Conservation (phyloP, 2,113 vertebrate genomes). For the Columba janthina region DNA sequence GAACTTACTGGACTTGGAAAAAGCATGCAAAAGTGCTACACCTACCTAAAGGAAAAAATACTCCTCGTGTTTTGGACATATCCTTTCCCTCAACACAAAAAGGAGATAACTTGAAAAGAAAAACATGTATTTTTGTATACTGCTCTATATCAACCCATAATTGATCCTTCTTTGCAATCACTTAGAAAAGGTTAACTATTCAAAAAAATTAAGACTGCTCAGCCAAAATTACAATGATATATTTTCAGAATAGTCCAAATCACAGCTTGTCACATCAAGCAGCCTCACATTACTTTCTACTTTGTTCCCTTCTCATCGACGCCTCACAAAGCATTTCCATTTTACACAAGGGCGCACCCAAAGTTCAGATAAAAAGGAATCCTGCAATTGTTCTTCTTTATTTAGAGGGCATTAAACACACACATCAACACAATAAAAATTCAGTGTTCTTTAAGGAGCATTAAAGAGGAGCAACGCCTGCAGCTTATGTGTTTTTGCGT, state of each 20-base stretch:
- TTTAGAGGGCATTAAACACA: not conserved
- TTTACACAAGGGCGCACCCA: not conserved
- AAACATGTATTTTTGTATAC: not conserved
- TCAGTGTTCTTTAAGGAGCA: not conserved
- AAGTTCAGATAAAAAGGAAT: constrained; percentile 42
- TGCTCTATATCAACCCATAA: not conserved
- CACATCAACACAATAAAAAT: not conserved
- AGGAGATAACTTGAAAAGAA: not conserved
- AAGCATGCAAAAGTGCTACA: not conserved
- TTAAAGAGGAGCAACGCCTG: not conserved
- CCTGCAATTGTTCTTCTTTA: not conserved
- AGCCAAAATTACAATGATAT: not conserved
- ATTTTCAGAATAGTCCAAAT: not conserved
- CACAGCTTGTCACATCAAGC: not conserved
- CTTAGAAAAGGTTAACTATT: not conserved
- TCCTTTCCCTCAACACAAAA: not conserved
- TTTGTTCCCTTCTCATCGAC: not conserved
- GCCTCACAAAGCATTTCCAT: constrained; percentile 33
- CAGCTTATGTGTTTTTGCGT: not conserved
- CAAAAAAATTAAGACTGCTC: not conserved
- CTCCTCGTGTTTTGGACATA: not conserved
- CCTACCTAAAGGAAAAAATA: not conserved
- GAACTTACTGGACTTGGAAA: not conserved
- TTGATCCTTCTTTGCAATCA: not conserved
- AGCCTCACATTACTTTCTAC: not conserved